phyloP scores from a whole-genome alignment of 1,140 invertebrate species.

The Cotesia vestalis region DNA sequence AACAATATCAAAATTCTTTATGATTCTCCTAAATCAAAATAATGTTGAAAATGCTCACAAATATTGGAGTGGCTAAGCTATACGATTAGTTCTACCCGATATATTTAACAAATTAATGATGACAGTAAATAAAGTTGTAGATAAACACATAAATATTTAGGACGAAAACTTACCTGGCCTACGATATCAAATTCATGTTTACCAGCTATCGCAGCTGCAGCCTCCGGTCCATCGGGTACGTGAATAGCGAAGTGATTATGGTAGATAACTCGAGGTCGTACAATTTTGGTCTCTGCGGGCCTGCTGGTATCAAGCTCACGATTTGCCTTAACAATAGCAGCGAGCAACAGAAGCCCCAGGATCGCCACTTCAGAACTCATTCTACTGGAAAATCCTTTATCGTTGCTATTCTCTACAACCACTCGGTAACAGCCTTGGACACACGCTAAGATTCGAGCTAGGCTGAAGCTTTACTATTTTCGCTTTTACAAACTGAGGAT shows the following conservation, averaged over 20 bases:
- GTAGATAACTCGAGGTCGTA: constrained; percentile 66
- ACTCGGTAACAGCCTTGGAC: not conserved
- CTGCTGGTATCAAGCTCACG: constrained; percentile 40
- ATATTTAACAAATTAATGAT: not conserved
- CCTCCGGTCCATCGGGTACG: constrained; percentile 70
- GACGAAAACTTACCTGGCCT: constrained; percentile 73
- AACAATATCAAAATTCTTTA: too few relatives aligned
- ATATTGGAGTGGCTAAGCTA: too few relatives aligned
- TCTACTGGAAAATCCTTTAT: constrained; percentile 33
- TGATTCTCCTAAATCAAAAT: too few relatives aligned
- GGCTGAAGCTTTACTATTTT: constrained; percentile 5
- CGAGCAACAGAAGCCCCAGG: constrained; percentile 43
- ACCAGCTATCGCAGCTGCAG: constrained; percentile 72
- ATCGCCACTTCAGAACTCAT: constrained; percentile 53
- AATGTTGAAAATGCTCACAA: too few relatives aligned
- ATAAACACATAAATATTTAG: constrained; percentile 1
- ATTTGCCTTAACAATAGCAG: constrained; percentile 45
- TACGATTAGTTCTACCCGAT: too few relatives aligned
- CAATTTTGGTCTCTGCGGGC: constrained; percentile 42
- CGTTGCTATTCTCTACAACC: not conserved
- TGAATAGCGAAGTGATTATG: constrained; percentile 84
- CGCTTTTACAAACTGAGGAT: constrained; percentile 17
- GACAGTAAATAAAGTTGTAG: constrained; percentile 20
- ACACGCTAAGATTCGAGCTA: constrained; percentile 10
- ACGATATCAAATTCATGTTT: constrained; percentile 77